Conservation (phyloP, 2,113 vertebrate genomes). For the Platysteira castanea region DNA sequence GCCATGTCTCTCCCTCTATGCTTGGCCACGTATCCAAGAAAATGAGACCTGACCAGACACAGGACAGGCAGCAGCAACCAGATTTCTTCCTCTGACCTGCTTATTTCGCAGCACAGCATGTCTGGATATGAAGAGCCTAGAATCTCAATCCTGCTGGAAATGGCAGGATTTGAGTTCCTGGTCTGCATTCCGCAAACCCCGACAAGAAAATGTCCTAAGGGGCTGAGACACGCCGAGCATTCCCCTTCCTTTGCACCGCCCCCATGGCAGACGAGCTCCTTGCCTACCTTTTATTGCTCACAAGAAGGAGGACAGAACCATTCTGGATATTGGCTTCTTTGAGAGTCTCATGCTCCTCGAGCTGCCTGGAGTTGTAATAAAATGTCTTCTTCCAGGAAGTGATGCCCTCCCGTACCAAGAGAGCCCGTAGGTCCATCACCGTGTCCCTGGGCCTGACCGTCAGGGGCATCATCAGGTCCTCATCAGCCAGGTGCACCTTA, state of each 20-base stretch:
- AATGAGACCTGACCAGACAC: not conserved
- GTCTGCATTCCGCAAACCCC: not conserved
- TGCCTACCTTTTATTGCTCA: conserved; percentile 68
- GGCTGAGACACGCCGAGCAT: not conserved
- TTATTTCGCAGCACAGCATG: not conserved
- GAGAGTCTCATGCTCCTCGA: conserved; percentile 73
- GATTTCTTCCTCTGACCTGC: not conserved
- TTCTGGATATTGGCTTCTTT: conserved; percentile 76
- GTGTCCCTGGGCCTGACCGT: conserved; percentile 74
- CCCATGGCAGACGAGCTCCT: not conserved
- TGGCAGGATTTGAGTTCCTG: not conserved
- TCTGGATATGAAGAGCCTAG: not conserved
- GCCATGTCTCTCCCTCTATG: not conserved
- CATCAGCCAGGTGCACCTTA: conserved; percentile 75
- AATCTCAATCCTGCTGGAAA: not conserved
- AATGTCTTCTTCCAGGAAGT: conserved; percentile 78
- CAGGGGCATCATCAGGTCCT: conserved; percentile 73
- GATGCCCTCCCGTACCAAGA: conserved; percentile 72
- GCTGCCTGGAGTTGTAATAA: conserved; percentile 76
- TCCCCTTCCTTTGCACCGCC: not conserved
- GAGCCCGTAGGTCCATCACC: conserved; percentile 75
- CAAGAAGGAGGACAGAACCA: conserved; percentile 74
- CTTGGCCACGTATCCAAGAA: not conserved
- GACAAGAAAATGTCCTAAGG: not conserved
- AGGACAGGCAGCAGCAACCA: not conserved